Evolutionary conservation across 2,797 vertebrate genomes (phyloP).

Genomic region (Peromyscus nudipes): DNA sequence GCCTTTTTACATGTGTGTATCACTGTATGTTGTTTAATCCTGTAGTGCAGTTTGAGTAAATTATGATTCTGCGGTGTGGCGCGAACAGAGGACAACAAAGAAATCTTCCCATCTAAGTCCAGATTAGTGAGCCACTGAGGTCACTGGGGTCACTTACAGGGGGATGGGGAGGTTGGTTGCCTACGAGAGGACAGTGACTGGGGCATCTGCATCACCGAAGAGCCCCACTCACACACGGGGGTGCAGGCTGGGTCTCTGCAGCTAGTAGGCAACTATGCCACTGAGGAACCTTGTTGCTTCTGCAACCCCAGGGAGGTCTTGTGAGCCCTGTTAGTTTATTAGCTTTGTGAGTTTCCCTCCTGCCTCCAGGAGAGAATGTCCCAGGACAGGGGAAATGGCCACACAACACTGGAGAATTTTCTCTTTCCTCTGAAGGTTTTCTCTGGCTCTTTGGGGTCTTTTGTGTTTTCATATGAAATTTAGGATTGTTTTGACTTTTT

Average conservation of each 20-base stretch:
- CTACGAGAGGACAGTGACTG: background rate
- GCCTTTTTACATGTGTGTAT: background rate
- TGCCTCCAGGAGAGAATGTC: background rate
- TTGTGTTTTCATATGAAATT: background rate
- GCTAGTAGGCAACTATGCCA: background rate
- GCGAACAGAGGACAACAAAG: background rate
- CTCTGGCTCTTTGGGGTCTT: background rate
- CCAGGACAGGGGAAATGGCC: background rate
- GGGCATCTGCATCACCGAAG: background rate
- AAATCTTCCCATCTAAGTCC: background rate
- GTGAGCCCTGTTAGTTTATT: background rate
- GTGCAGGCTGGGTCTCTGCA: background rate
- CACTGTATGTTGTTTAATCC: background rate
- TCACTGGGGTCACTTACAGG: background rate
- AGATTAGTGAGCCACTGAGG: background rate
- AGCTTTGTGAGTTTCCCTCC: background rate
- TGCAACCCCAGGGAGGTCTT: background rate
- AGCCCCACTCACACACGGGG: background rate
- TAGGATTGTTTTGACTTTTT: background rate
- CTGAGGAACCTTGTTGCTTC: background rate
- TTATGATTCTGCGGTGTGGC: background rate
- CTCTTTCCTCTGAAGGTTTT: background rate
- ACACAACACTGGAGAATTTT: background rate
- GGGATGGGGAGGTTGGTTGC: background rate
- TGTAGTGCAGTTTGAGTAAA: background rate